Evolutionary conservation across 2,113 vertebrate species (phyloP).

Genomic region (Symphodus melops): DNA sequence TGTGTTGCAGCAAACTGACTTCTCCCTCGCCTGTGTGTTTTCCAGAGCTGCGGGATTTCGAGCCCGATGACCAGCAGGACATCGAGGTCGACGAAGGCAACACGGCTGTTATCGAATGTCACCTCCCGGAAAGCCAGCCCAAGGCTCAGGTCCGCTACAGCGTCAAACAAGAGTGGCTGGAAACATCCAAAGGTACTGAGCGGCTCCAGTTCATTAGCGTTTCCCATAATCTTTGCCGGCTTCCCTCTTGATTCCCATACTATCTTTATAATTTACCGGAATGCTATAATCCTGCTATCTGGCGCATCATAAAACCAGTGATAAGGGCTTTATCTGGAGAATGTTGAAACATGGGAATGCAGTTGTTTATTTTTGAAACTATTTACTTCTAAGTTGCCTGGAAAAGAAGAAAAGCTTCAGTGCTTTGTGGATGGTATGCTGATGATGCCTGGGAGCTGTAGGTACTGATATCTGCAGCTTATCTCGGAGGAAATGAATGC

Average conservation of each 20-base stretch:
- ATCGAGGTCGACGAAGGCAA: constrained; percentile 98
- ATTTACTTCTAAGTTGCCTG: constrained; percentile 75
- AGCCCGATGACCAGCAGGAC: constrained; percentile 92
- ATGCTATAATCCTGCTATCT: constrained; percentile 72
- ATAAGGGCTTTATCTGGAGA: constrained; percentile 77
- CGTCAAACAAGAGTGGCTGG: constrained; percentile 97
- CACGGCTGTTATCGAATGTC: constrained; percentile 95
- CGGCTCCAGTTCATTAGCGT: constrained; percentile 11
- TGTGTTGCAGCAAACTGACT: constrained; percentile 20
- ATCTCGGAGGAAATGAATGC: constrained; percentile 73
- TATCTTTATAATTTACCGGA: constrained; percentile 69
- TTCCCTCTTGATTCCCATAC: constrained; percentile 42
- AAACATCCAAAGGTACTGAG: constrained; percentile 91
- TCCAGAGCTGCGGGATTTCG: constrained; percentile 95
- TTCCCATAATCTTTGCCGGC: neutral
- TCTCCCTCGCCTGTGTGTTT: neutral
- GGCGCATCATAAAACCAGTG: constrained; percentile 51
- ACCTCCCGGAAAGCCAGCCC: constrained; percentile 96
- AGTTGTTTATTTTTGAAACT: constrained; percentile 77
- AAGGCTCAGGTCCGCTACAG: constrained; percentile 98
- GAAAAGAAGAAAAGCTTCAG: constrained; percentile 68
- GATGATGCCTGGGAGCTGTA: constrained; percentile 78
- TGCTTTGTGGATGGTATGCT: constrained; percentile 75
- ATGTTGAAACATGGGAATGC: constrained; percentile 78
- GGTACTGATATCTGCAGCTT: constrained; percentile 71